Percentiles rank a stretch among this genome's conserved stretches.
These are phyloP conservation scores for Linhomoeus sp. DNA, from an alignment of 2,888 invertebrate genomes.

Conservation along the genomic window DNA sequence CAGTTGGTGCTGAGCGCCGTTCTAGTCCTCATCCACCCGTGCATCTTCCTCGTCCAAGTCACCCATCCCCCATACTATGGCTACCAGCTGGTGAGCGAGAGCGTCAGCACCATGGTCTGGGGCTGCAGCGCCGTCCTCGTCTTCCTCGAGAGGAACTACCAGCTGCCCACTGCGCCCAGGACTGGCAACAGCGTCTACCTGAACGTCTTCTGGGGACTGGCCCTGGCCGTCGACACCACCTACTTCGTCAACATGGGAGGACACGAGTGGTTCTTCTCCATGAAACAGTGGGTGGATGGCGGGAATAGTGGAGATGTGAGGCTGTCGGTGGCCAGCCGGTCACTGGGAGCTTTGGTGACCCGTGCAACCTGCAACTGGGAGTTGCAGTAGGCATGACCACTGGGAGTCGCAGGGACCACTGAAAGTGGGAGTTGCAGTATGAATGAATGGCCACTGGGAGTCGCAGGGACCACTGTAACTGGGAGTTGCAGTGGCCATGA, in stretches of 20 bases:
- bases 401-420: too few relatives aligned
- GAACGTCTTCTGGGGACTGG: conserved; percentile 6
- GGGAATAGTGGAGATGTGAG: neutral
- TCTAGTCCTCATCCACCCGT: neutral
- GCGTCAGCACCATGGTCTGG: neutral
- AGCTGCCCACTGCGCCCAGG: conserved; percentile 6
- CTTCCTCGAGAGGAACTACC: conserved; percentile 6
- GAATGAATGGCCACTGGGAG: too few relatives aligned
- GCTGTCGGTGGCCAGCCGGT: too few relatives aligned
- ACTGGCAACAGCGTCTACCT: conserved; percentile 6
- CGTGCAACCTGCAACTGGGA: too few relatives aligned
- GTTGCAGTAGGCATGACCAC: too few relatives aligned
- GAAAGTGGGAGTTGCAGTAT: too few relatives aligned
- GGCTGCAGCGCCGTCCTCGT: neutral
- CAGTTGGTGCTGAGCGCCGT: conserved; percentile 1
- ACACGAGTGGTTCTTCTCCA: conserved; percentile 3
- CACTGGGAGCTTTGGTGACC: too few relatives aligned
- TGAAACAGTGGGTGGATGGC: neutral
- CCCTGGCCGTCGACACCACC: conserved; percentile 5
- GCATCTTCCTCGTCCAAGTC: neutral
- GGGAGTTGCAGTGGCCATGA: too few relatives aligned
- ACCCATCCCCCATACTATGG: neutral
- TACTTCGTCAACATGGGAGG: conserved; percentile 4
- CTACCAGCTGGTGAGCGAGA: neutral
- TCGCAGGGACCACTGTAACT: too few relatives aligned